A percentile compares a stretch with the other conserved stretches of the same genome.
phyloP scores from a whole-genome alignment of 2,113 vertebrate genomes.

The Siniperca chuatsi region DNA sequence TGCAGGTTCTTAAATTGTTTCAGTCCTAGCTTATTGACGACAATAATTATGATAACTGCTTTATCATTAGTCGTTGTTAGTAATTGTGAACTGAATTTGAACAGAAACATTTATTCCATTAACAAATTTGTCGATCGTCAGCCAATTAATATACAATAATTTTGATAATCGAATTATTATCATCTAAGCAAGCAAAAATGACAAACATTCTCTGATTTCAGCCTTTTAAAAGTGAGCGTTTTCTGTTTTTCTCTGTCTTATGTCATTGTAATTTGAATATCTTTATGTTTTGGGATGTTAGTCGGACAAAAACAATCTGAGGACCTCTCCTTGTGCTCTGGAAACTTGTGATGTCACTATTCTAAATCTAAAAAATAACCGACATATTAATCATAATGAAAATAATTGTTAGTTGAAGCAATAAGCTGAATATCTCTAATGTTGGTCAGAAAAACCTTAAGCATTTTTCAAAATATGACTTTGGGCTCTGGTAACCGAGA shows the following conservation, averaged over 20 bases:
- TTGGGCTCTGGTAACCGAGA: neutral
- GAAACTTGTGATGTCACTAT: neutral
- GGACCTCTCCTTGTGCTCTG: neutral
- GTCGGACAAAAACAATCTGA: neutral
- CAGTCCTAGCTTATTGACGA: neutral
- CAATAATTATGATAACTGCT: neutral
- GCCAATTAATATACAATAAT: neutral
- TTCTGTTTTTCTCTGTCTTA: neutral
- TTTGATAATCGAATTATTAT: neutral
- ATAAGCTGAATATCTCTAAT: neutral
- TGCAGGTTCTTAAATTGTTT: neutral
- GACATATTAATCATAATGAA: neutral
- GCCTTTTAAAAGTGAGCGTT: too few species aligned
- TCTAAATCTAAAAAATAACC: neutral
- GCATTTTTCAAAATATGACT: neutral
- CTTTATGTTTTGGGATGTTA: neutral
- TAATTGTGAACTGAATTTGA: neutral
- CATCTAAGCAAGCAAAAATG: neutral
- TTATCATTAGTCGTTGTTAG: neutral
- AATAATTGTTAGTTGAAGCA: neutral
- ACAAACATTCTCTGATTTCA: neutral
- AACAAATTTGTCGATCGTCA: neutral
- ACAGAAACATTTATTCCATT: neutral
- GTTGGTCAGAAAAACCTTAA: neutral
- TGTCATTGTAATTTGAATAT: neutral